Evolutionary conservation across 1,140 invertebrate genomes (phyloP).

Genomic region (Vanessa tameamea): DNA sequence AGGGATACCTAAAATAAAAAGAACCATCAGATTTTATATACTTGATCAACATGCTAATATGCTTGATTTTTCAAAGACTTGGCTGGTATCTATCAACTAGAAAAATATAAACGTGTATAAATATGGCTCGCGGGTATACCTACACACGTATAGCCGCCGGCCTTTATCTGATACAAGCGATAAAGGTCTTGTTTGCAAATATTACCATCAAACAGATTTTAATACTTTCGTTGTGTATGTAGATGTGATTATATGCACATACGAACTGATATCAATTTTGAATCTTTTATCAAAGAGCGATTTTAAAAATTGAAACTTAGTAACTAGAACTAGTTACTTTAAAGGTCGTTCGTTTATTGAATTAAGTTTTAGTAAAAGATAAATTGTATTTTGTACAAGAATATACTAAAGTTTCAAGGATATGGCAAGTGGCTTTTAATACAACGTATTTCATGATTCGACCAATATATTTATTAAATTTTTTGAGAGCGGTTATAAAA

Average conservation of each 20-base stretch:
- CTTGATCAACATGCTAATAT: not conserved
- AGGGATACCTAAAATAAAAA: too few species aligned
- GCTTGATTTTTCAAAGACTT: not conserved
- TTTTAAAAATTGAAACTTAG: slow-evolving; percentile 4
- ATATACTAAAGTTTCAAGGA: too few species aligned
- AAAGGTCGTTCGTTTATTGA: not conserved
- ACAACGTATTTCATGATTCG: too few species aligned
- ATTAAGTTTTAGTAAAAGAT: not conserved
- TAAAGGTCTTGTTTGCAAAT: slow-evolving; percentile 36
- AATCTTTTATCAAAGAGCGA: not conserved
- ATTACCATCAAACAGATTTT: slow-evolving; percentile 13
- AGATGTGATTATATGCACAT: slow-evolving; percentile 25
- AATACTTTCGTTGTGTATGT: slow-evolving; percentile 25
- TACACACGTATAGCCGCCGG: slow-evolving; percentile 17
- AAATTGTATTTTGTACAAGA: too few species aligned
- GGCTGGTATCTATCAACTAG: not conserved
- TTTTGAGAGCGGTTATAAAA: too few species aligned
- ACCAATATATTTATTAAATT: too few species aligned
- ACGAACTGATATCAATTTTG: slow-evolving; percentile 1
- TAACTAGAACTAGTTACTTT: not conserved
- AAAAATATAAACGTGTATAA: not conserved
- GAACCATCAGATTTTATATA: not conserved
- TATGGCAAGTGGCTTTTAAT: too few species aligned
- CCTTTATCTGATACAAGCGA: slow-evolving; percentile 28
- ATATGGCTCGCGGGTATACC: not conserved